These are phyloP conservation scores for Onthophagus sagittarius DNA, from an alignment of 2,888 invertebrate genomes.

Conservation along the genomic window DNA sequence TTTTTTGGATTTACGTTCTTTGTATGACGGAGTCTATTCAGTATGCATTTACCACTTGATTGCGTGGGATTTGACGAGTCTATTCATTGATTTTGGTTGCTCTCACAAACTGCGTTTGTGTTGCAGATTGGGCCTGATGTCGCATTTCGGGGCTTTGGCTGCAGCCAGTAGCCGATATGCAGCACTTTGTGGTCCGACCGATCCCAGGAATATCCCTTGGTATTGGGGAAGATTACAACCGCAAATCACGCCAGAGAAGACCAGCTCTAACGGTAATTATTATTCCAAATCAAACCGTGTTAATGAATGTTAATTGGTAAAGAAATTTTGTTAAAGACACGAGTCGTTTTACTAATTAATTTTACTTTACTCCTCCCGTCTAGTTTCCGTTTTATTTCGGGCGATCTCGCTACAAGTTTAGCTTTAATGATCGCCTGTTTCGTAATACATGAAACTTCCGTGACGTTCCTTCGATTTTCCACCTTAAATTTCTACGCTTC, in stretches of 20 bases:
- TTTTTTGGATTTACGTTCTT: not conserved
- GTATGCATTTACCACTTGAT: not conserved
- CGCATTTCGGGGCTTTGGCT: constrained; percentile 76
- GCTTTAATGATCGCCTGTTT: not conserved
- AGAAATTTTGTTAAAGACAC: too few relatives aligned
- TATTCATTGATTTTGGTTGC: not conserved
- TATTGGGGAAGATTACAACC: constrained; percentile 59
- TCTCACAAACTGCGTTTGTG: constrained; percentile 17
- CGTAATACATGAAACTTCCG: not conserved
- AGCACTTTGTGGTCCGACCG: constrained; percentile 57
- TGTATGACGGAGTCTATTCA: not conserved
- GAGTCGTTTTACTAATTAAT: not conserved
- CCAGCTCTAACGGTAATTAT: constrained; percentile 65
- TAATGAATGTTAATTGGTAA: too few relatives aligned
- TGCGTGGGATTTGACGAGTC: not conserved
- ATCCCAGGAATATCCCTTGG: constrained; percentile 58
- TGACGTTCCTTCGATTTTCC: not conserved
- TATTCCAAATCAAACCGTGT: too few relatives aligned
- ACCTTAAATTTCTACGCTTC: not conserved
- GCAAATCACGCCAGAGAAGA: constrained; percentile 49
- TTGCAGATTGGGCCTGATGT: constrained; percentile 76
- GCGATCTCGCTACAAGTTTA: not conserved
- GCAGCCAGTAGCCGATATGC: constrained; percentile 59
- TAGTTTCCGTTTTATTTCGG: not conserved
- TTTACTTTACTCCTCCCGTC: not conserved